Base-by-base conservation (phyloP, 2,888 invertebrate species). In the Drosophila limbata region DNA sequence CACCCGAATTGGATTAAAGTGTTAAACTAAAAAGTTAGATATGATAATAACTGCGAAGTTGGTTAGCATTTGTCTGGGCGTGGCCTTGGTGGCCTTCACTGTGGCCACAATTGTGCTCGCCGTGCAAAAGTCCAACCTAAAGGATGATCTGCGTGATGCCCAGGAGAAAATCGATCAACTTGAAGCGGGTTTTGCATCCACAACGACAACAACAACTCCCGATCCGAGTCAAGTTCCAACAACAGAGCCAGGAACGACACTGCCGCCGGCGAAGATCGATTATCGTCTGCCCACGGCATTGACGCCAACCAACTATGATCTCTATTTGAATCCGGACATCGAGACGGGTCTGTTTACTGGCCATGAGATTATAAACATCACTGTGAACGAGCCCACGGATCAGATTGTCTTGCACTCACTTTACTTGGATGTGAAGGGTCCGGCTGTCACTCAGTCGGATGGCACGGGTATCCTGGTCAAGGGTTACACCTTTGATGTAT, bases 241-340 rank as follows among this genome's bases (percentile, higher is more conserved):
- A 8, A 56, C 68, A 0, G 35, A 59, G 0, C 56, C 83, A 0
- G 21, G 39, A 1, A 69, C 77, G 1, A 31, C 61, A 1, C 5
- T 10, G 1, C 42, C 74, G 0, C 71, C 86, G 0, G 82, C 69
- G 9, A 73, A 91, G 81, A 88, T 90, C 3, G 69, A 92, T 35
- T 92, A 92, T 72, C 90, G 95, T 8, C 91, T 97, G 11, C 95
- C 96, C 1, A 92, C 91, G 37, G 90, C 93, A 42, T 92, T 96
- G 0, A 88, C 92, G 33, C 97, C 97, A 0, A 84, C 91, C 17
- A 93, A 94, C 69, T 97, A 97, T 90, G 94, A 95, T 79, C 92
- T 97, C 4, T 93, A 93, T 53, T 91, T 97, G 35, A 93, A 94
- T 87, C 97, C 97, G 0, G 92, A 96, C 81, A 92, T 96, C 70